These are phyloP conservation scores for Oophaga pumilio DNA, from an alignment of 2,113 vertebrate species.

Conservation along the genomic window DNA sequence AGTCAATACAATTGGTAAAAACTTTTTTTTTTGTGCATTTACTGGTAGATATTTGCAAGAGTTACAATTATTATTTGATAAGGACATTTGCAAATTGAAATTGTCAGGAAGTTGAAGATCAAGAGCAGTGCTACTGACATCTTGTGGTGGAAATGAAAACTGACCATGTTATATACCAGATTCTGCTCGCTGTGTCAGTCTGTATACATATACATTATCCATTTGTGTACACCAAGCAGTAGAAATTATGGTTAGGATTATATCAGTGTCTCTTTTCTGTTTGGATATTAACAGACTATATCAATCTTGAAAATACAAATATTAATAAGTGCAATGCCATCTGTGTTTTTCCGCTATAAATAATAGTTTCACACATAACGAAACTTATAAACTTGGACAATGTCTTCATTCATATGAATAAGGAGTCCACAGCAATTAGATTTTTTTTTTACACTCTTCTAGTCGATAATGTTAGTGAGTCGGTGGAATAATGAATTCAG, in stretches of 20 bases:
- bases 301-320: not conserved
- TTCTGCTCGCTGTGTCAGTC: not conserved
- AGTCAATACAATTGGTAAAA: constrained; percentile 35
- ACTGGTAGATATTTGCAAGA: constrained; percentile 72
- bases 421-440: not conserved
- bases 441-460: not conserved
- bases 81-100: constrained; percentile 79
- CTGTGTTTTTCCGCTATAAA: not conserved
- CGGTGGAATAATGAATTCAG: too few relatives aligned
- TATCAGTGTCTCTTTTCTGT: constrained; percentile 14
- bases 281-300: not conserved
- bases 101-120: constrained; percentile 79
- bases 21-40: constrained; percentile 17
- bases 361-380: not conserved
- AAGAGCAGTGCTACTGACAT: constrained; percentile 67
- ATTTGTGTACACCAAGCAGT: constrained; percentile 2
- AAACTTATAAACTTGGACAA: not conserved
- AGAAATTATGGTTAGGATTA: not conserved
- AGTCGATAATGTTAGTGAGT: not conserved
- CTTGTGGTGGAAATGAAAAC: constrained; percentile 64
- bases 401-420: not conserved
- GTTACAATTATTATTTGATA: constrained; percentile 63
- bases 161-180: not conserved
- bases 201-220: not conserved
- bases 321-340: not conserved